Evolutionary conservation across 2,113 vertebrate species (phyloP), one percentile per base, ranked within the genome.

Genomic region (Psettodes erumei): DNA sequence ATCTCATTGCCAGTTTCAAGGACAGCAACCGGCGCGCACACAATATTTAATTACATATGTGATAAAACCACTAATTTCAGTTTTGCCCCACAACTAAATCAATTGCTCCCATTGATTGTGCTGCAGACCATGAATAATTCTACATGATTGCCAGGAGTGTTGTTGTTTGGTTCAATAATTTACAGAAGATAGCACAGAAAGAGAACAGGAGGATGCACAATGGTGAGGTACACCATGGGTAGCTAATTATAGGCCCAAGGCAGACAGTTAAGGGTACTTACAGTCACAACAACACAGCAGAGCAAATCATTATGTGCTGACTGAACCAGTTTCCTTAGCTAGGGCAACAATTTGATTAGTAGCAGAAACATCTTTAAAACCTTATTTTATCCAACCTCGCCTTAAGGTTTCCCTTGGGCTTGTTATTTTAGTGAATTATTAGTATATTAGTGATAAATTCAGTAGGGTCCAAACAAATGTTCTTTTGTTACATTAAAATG

Each of bases 201-300:
- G 71, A 42, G 25, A 45, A 35, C 38, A 23, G 71, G 64, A 56
- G 58, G 80, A 65, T 42, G 25, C 48, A 78, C 37, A 65, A 58
- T 76, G 51, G 60, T 55, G 27, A 37, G 50, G 53, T 54, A 13
- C 59, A 59, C 70, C 27, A 10, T 59, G 42, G 54, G 75, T 64
- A 83, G 59, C 67, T 86, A 81, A 89, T 83, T 83, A 84, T 53
- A 75, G 73, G 69, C 67, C 79, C n/a, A 55, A 72, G 69, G 71
- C 77, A 66, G 68, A 76, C 65, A 77, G 79, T 79, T 80, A 66
- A 82, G 21, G 33, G 71, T 77, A 45, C 60, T 71, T 77, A 66
- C 42, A 28, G 63, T 33, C 69, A 65, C 72, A 76, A 66, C 45
- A 87, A 32, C 64, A 64, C 48, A 73, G 65, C 62, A 43, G 55